Percentiles rank a stretch among this genome's conserved stretches.
Evolutionary conservation across 1,140 invertebrate genomes (phyloP).

Genomic region (Hyphantria cunea): DNA sequence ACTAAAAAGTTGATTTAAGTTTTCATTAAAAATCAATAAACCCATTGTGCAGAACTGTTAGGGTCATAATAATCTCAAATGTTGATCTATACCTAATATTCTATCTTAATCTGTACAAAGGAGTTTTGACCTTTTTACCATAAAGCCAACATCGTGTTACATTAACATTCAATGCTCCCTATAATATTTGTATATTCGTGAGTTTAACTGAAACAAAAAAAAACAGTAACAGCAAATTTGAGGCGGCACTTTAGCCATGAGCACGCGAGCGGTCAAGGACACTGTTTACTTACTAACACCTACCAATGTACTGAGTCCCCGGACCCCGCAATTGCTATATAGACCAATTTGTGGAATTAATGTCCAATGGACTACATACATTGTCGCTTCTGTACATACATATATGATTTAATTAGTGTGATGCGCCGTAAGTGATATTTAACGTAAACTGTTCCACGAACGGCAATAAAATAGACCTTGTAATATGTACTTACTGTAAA

Average conservation of each 20-base stretch:
- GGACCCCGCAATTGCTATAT: conserved; percentile 59
- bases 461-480: neutral
- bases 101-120: no score
- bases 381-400: conserved; percentile 31
- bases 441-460: conserved; percentile 21
- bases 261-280: conserved; percentile 73
- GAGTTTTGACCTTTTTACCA: no score
- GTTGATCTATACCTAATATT: no score
- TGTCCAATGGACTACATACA: conserved; percentile 34
- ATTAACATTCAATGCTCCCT: conserved; percentile 6
- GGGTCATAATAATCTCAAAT: no score
- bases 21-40: no score
- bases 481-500: neutral
- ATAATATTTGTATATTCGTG: conserved; percentile 19
- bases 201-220: conserved; percentile 22
- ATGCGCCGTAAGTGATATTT: conserved; percentile 30
- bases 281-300: conserved; percentile 11
- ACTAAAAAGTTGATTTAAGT: no score
- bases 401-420: conserved; percentile 56
- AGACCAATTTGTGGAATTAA: conserved; percentile 70
- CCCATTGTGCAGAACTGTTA: no score
- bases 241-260: conserved; percentile 57
- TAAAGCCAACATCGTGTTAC: neutral
- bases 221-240: conserved; percentile 20
- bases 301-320: neutral